These are phyloP conservation scores for Nasonia vitripennis DNA, from an alignment of 1,140 invertebrate species.

Conservation along the genomic window DNA sequence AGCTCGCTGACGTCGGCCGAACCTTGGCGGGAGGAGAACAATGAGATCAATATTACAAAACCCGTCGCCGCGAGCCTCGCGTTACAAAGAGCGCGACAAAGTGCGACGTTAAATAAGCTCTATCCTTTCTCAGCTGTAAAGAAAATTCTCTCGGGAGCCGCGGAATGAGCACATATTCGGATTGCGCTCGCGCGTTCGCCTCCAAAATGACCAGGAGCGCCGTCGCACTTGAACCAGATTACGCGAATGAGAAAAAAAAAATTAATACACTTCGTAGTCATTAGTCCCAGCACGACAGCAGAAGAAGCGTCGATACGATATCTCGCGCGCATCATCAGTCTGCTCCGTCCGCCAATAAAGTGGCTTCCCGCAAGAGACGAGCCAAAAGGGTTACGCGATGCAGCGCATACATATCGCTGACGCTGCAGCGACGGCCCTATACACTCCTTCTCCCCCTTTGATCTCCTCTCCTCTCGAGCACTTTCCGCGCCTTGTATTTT, in stretches of 20 bases:
- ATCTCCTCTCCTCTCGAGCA: slow-evolving; percentile 6
- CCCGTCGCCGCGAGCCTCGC: background rate
- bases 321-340: background rate
- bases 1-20: slow-evolving; percentile 35
- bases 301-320: slow-evolving; percentile 21
- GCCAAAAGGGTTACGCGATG: background rate
- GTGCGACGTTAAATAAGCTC: background rate
- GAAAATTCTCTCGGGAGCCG: background rate
- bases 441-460: background rate
- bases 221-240: background rate
- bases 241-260: background rate
- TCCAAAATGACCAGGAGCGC: too few relatives aligned
- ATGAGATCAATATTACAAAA: slow-evolving; percentile 47
- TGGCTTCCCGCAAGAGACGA: background rate
- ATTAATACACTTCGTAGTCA: too few relatives aligned
- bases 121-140: background rate
- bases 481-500: slow-evolving; percentile 48
- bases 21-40: slow-evolving; percentile 19
- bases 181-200: background rate
- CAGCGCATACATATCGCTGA: slow-evolving; percentile 11
- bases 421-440: slow-evolving; percentile 20
- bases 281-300: background rate
- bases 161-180: background rate
- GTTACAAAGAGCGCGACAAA: background rate
- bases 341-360: slow-evolving; percentile 16